These are phyloP conservation scores for Drosophila fuyamai DNA, from an alignment of 1,140 invertebrate genomes.

Conservation along the genomic window DNA sequence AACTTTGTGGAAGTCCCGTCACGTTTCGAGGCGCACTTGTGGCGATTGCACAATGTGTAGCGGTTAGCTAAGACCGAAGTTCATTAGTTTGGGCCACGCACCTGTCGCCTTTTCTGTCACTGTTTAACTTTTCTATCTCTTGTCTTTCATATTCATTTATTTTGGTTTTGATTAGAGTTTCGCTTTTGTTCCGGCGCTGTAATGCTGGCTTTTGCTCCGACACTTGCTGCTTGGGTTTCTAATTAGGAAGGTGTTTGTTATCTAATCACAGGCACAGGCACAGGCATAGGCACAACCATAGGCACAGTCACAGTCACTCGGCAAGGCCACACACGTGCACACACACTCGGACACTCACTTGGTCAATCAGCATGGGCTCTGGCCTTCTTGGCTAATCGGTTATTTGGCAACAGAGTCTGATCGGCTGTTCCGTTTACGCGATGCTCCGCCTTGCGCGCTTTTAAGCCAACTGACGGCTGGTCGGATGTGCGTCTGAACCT, in stretches of 20 bases:
- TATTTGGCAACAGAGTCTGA: conserved; percentile 23
- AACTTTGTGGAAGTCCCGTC: conserved; percentile 42
- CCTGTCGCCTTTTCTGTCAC: conserved; percentile 12
- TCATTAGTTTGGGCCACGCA: conserved; percentile 46
- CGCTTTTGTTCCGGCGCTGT: conserved; percentile 23
- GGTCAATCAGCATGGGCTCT: conserved; percentile 14
- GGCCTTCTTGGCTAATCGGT: conserved; percentile 21
- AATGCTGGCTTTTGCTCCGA: conserved; percentile 25
- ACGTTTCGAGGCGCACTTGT: conserved; percentile 58
- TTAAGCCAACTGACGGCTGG: conserved; percentile 75
- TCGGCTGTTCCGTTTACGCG: conserved; percentile 55
- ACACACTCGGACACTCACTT: conserved; percentile 38
- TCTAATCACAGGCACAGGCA: conserved; percentile 63
- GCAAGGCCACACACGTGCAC: conserved; percentile 33
- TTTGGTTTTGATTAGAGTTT: conserved; percentile 48
- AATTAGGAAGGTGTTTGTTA: conserved; percentile 67
- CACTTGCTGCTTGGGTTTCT: conserved; percentile 45
- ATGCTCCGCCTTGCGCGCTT: conserved; percentile 68
- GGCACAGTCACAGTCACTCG: conserved; percentile 32
- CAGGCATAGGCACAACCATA: too few relatives aligned
- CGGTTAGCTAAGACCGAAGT: conserved; percentile 41
- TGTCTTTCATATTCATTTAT: conserved; percentile 10
- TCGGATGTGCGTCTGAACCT: conserved; percentile 79
- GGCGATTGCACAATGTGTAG: conserved; percentile 65
- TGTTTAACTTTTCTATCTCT: neutral